Evolutionary conservation across 2,797 vertebrate species (phyloP).

Genomic region (Sebastes oblongus): DNA sequence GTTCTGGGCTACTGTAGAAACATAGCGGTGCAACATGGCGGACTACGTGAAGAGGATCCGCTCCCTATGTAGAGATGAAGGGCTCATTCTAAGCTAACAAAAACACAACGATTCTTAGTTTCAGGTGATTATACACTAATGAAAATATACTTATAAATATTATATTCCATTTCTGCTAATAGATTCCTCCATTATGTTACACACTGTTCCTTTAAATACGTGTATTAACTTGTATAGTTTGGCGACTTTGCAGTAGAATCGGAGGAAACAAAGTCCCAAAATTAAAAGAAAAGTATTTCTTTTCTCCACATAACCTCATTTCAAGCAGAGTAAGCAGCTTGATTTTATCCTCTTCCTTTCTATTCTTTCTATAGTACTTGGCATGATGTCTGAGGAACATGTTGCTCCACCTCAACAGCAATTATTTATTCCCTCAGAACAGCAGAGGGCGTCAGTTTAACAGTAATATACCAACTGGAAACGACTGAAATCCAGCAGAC

Average conservation of each 20-base stretch:
- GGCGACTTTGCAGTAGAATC: neutral
- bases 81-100: too few species aligned
- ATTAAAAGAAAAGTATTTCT: neutral
- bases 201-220: neutral
- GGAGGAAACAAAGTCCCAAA: neutral
- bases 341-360: neutral
- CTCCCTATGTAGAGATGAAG: too few species aligned
- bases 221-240: neutral
- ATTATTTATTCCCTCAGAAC: slow-evolving; percentile 21
- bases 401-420: neutral
- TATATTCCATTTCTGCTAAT: too few species aligned
- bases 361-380: neutral
- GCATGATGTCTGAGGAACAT: neutral
- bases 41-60: too few species aligned
- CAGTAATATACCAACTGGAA: slow-evolving; percentile 3
- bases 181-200: too few species aligned
- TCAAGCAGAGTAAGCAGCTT: neutral
- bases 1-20: too few species aligned
- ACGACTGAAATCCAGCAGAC: neutral
- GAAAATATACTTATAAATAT: too few species aligned
- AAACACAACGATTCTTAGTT: too few species aligned
- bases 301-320: neutral
- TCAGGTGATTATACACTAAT: too few species aligned
- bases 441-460: slow-evolving; percentile 65
- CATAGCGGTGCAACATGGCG: too few species aligned